Evolutionary conservation across 2,797 vertebrate genomes (phyloP).

Genomic region (Denticeps clupeoides): DNA sequence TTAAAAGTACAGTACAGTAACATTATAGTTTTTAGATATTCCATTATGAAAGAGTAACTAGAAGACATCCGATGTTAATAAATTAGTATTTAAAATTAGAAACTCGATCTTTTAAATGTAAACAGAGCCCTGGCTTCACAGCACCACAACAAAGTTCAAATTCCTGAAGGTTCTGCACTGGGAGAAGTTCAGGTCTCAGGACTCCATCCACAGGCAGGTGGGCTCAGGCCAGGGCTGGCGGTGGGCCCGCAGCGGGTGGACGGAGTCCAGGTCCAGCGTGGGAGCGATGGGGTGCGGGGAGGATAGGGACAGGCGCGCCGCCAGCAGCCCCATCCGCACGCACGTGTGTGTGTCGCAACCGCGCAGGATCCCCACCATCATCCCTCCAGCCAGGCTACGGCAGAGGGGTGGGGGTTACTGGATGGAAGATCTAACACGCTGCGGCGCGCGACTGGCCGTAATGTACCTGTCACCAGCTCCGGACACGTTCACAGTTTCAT

Average conservation of each 20-base stretch:
- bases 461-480: conserved; percentile 82
- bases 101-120: too few species aligned
- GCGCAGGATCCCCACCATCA: conserved; percentile 68
- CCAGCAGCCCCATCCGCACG: conserved; percentile 71
- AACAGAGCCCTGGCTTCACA: too few species aligned
- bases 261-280: conserved; percentile 43
- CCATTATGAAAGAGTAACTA: too few species aligned
- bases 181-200: conserved; percentile 7
- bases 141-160: too few species aligned
- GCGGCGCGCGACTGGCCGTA: too few species aligned
- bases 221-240: conserved; percentile 47
- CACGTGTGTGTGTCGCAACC: conserved; percentile 59
- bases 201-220: conserved; percentile 45
- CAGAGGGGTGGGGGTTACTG: conserved; percentile 6
- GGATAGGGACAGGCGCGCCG: conserved; percentile 60
- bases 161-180: too few species aligned
- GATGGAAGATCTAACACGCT: background rate
- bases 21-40: too few species aligned
- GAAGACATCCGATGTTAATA: too few species aligned
- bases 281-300: conserved; percentile 63
- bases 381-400: conserved; percentile 67
- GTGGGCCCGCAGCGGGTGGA: conserved; percentile 46
- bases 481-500: conserved; percentile 72
- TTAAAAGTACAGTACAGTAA: too few species aligned
- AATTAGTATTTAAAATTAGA: too few species aligned